phyloP scores from a whole-genome alignment of 1,140 invertebrate species.

The Drosophila dunni region DNA sequence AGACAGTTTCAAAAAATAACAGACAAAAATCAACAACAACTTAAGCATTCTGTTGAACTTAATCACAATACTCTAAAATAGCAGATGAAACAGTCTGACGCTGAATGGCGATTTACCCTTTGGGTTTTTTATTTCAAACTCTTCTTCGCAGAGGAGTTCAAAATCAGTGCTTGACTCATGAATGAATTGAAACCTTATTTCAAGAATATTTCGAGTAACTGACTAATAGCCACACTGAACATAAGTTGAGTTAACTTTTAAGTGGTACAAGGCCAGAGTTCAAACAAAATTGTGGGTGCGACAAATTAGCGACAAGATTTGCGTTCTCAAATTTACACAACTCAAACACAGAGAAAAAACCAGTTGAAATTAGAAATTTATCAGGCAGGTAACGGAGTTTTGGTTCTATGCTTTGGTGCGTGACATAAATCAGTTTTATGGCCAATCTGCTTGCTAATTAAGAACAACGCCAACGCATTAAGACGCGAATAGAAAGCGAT shows the following conservation, averaged over 20 bases:
- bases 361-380: conserved; percentile 63
- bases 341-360: conserved; percentile 28
- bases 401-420: conserved; percentile 42
- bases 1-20: conserved; percentile 62
- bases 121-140: conserved; percentile 19
- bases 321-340: conserved; percentile 9
- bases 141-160: conserved; percentile 35
- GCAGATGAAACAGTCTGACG: conserved; percentile 62
- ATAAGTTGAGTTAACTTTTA: conserved; percentile 1
- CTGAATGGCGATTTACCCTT: conserved; percentile 42
- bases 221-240: not conserved
- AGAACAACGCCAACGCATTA: conserved; percentile 50
- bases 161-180: conserved; percentile 42
- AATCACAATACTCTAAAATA: conserved; percentile 72
- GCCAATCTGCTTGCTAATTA: conserved; percentile 67
- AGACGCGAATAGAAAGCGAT: conserved; percentile 69
- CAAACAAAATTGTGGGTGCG: conserved; percentile 49
- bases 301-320: conserved; percentile 37
- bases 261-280: conserved; percentile 13
- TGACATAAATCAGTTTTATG: conserved; percentile 78
- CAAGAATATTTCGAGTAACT: not conserved
- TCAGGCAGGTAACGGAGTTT: conserved; percentile 43
- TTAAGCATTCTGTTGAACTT: conserved; percentile 58
- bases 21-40: conserved; percentile 27
- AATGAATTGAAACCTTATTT: conserved; percentile 28